Percentiles rank a stretch among this genome's conserved stretches.
phyloP scores from a whole-genome alignment of 64 coral and sea anemone genomes.

The Trachythela sp. region DNA sequence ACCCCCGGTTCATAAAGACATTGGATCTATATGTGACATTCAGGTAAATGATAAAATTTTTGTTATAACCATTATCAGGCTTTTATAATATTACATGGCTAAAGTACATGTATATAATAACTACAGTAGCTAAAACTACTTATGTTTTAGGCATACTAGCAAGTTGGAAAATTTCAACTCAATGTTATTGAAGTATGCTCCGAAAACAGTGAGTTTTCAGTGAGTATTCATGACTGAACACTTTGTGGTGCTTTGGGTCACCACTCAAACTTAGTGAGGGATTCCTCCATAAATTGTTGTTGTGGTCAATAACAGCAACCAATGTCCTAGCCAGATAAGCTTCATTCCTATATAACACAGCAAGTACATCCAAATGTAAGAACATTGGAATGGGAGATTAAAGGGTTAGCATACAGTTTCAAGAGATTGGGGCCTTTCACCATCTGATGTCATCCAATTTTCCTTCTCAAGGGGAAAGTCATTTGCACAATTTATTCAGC shows the following conservation, averaged over 20 bases:
- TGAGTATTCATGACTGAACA: constrained; percentile 25
- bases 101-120: not conserved
- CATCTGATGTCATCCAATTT: too few species aligned
- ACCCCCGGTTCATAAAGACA: constrained; percentile 28
- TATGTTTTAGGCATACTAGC: constrained; percentile 58
- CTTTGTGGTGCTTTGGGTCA: too few species aligned
- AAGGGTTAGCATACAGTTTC: too few species aligned
- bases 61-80: not conserved
- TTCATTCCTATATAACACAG: not conserved
- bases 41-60: constrained; percentile 51
- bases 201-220: constrained; percentile 45
- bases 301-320: not conserved
- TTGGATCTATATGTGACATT: constrained; percentile 40
- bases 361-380: not conserved
- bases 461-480: too few species aligned
- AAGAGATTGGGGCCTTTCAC: too few species aligned
- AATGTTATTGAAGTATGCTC: constrained; percentile 62
- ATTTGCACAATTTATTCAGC: too few species aligned
- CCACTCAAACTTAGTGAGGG: not conserved
- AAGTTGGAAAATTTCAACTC: constrained; percentile 62
- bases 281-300: not conserved
- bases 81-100: not conserved
- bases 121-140: too few species aligned
- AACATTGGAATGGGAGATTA: not conserved
- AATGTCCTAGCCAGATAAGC: not conserved